Evolutionary conservation across 2,888 invertebrate genomes (phyloP), one percentile per base, ranked within the genome.

Genomic region (Drosophila subsilvestris): DNA sequence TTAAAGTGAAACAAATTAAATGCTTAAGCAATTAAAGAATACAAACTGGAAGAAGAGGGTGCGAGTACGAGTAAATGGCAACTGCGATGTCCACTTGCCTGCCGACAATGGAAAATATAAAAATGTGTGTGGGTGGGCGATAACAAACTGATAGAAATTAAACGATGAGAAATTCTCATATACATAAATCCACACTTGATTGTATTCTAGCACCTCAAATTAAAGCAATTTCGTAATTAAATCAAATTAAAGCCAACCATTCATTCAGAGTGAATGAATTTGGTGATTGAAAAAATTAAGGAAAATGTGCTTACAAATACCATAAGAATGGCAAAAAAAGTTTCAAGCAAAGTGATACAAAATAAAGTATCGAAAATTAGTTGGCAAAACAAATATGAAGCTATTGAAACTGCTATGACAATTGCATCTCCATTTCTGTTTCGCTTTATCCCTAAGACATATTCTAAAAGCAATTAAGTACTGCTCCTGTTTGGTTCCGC

Each of bases 1-100:
- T 37, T 65, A 58, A 68, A 76, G 63, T 70, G 62, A 80, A 80
- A 73, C 73, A 78, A 78, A 78, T 79, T 75, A 83, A 78, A 72
- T 75, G 54, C 51, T 65, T 50, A 60, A 63, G 62, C 72, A 66
- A 79, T 72, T 79, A 45, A 63, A 60, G 43, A 60, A 44, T 20
- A 17, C 42, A 17, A 43, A 43, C 9, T 7, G 27, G 45, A 12
- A 43, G 20, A 44, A n/a, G 18, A 20, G 22, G 25, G 42, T 42
- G 53, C 14, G 2, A 20, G 20, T 25, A 6, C 25, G 4, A 25
- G 25, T 25, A 22, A 4, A 14, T 14, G 37, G 7, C 37, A 9
- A 1, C 9, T 27, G 27, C 17, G 9, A 44, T 45, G 48, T n/a
- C n/a, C 29, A 45, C 56, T 45, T 51, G 37, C 14, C 42, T 27